Percentiles rank a stretch among this genome's conserved stretches.
Evolutionary conservation across 1,140 invertebrate species (phyloP).

Genomic region (Drosophila aff.): DNA sequence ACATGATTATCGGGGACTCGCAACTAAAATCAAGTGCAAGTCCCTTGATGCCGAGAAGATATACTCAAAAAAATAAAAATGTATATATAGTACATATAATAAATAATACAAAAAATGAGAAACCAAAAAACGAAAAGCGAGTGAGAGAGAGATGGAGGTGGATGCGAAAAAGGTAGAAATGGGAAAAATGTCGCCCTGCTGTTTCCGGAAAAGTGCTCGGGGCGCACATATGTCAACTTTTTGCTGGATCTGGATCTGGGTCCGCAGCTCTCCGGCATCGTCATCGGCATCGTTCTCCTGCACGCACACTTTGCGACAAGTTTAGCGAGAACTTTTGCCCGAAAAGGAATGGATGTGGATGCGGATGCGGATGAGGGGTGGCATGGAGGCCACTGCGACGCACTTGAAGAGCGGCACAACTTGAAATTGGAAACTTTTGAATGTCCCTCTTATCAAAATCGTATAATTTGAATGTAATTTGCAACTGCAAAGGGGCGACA

Average conservation of each 20-base stretch:
- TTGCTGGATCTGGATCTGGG: slow-evolving; percentile 37
- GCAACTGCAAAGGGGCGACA: slow-evolving; percentile 76
- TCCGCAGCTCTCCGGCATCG: slow-evolving; percentile 12
- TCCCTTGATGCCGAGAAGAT: slow-evolving; percentile 71
- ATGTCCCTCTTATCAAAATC: slow-evolving; percentile 84
- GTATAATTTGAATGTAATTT: slow-evolving; percentile 85
- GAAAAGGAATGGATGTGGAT: not conserved
- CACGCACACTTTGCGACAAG: slow-evolving; percentile 61
- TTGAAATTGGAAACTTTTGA: slow-evolving; percentile 85
- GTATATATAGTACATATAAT: slow-evolving; percentile 7
- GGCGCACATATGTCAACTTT: slow-evolving; percentile 85
- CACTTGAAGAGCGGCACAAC: slow-evolving; percentile 77
- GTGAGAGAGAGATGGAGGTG: not conserved
- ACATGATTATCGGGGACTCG: slow-evolving; percentile 66
- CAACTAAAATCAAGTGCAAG: slow-evolving; percentile 82
- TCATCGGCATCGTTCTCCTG: slow-evolving; percentile 32
- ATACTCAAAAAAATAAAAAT: slow-evolving; percentile 47
- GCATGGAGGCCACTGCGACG: slow-evolving; percentile 17
- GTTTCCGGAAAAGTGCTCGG: slow-evolving; percentile 82
- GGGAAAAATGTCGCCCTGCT: slow-evolving; percentile 76
- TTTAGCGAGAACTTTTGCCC: slow-evolving; percentile 67
- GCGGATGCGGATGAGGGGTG: not conserved
- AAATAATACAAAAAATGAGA: slow-evolving; percentile 16
- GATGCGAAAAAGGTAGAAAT: slow-evolving; percentile 32
- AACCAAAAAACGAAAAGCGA: slow-evolving; percentile 6